Evolutionary conservation across 2,888 invertebrate genomes (phyloP), one percentile per base, ranked within the genome.

Genomic region (Hermaeophaga mercurialis): DNA sequence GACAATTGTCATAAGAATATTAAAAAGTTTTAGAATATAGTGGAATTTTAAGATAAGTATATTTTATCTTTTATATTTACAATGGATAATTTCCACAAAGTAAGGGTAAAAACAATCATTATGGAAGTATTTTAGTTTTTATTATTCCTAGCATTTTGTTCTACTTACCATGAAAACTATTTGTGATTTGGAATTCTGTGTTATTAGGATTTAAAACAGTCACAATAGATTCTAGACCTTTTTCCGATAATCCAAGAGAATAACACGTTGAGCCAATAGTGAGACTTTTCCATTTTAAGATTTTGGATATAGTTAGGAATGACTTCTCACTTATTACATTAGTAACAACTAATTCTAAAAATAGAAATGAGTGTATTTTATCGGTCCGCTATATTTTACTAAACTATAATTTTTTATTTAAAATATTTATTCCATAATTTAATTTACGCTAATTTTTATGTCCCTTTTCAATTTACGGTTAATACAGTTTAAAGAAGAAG

Each of bases 241-340:
- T 61, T 36, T 49, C 54, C 8, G 54, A 33, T 15, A 67, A 38
- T 31, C 71, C 71, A 26, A 62, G 56, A 12, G 64, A 52, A 26
- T 63, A 68, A 44, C 62, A 64, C 18, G 12, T 59, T 17, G 55
- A 49, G 14, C 66, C 70, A n/a, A 64, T 45, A 31, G 56, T 58
- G 17, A 70, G 34, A 49, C 64, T 69, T 55, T 62, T 67, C 71
- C 71, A 72, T 58, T 59, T 60, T 18, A 43, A 61, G 4, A 70
- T 62, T 6, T 64, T 62, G 14, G 33, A 50, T 39, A 62, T 55
- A 9, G 66, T 19, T 14, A 63, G 47, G 49, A 68, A 66, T 34
- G 49, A 47, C 39, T 63, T 54, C 52, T 66, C 63, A 17, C 62
- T 38, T 18, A 65, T 61, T 19, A 69, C 58, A 38, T 67, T 66